Base-by-base conservation (phyloP, 2,888 invertebrate genomes). In the Mimas tiliae region DNA sequence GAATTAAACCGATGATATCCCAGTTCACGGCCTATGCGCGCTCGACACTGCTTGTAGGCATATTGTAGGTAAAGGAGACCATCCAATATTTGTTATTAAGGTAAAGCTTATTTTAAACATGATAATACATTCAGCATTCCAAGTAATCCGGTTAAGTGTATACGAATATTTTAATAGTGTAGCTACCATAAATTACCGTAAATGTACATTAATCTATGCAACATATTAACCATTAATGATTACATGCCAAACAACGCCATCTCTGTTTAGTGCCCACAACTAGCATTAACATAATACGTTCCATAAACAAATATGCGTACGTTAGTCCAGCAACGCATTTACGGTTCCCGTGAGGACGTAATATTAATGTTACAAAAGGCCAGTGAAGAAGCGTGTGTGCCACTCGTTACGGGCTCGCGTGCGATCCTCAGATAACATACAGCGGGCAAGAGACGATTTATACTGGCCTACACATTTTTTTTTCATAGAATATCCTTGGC, bases 301-400 rank as follows among this genome's bases (percentile, higher is more conserved):
- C 12, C 9, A 58, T 42, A 34, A 6, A 53, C 27, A 53, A 33
- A 50, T 50, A 50, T 52, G 27, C 19, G 58, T 42, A 58, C 38
- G 55, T 9, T 38, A 34, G 19, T 58, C 16, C 42, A 58, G 42
- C 58, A 42, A 42, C 38, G 3, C 42, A 12, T 58, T 58, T 58
- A 58, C 58, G 58, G 16, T 58, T 58, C 58, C 58, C 42, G 2
- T 0, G 14, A 12, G 45, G 33, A 33, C 53, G 27, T 1, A 19
- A 42, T 58, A 58, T 58, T 58, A 58, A 58, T 58, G 19, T 38
- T 58, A 42, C 58, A 58, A 42, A 19, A 58, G 33, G 27, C 33
- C 14, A 33, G 38, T 12, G 1, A 9, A 19, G 50, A 50, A 19
- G 50, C 42, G 19, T 19, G 42, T 19, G 42, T 42, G 38, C 19